Base-by-base conservation (phyloP, 2,113 vertebrate species). In the Rhipidura dahli region DNA sequence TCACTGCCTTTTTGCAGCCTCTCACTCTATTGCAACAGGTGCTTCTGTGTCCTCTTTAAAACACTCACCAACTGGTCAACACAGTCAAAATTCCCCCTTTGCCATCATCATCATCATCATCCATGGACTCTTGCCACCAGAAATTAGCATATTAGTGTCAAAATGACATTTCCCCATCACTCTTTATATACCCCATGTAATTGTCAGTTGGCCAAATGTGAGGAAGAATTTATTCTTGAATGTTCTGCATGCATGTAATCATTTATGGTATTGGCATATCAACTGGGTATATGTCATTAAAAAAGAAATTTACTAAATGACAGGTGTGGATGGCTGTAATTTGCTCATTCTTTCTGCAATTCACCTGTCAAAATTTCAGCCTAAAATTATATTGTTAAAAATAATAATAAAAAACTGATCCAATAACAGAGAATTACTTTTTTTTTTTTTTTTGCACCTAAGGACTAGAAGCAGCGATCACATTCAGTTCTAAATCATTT, bases 261-360 rank as follows among this genome's bases (percentile, higher is more conserved):
- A 23, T 87, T 96, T 94, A 53, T 14, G 30, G 53, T 96, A 80
- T 53, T 89, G 94, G 83, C 94, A 75, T 86, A 83, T 93, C 64
- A 78, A 27, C 80, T 45, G 65, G 51, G 33, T 84, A 65, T 44
- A 77, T 83, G 75, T 51, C 71, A 93, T 86, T 83, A 86, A 89
- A 81, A 93, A 87, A 60, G 23, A 57, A 63, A 89, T 89, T 47
- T 65, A 45, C 49, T 87, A 79, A 95, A 80, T 94, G 90, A 75
- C 90, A 95, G 92, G 90, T 83, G 94, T 70, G 93, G 86, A 85
- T 68, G 44, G 71, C 44, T 93, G 82, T 70, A 93, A 92, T 95
- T 92, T 96, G 94, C 86, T 96, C 51, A 93, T 77, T 95, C 75
- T 86, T 94, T 68, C 75, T 70, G 54, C 40, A 88, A 65, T 24